Evolutionary conservation across 1,140 invertebrate species (phyloP).

Genomic region (Platorchestia sp.): DNA sequence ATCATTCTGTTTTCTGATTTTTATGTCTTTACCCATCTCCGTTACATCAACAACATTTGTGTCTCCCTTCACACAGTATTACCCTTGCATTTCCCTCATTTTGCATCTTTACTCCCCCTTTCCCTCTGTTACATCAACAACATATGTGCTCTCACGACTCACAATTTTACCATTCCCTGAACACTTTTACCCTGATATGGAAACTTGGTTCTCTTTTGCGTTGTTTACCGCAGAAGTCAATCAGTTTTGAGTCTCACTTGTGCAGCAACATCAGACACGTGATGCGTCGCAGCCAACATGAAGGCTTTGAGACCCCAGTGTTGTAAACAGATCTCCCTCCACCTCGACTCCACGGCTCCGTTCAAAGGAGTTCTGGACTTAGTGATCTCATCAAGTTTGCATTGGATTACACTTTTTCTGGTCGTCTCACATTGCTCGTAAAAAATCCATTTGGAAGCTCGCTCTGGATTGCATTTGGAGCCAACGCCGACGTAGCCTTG

Average conservation of each 20-base stretch:
- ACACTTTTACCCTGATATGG: too few relatives aligned
- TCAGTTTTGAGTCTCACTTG: neutral
- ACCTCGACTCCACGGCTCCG: neutral
- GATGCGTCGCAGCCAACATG: neutral
- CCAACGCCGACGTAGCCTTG: neutral
- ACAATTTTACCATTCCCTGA: too few relatives aligned
- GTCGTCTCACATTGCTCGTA: neutral
- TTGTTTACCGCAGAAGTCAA: neutral
- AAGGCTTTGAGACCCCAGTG: neutral
- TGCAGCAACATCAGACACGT: neutral
- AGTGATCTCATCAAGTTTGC: neutral
- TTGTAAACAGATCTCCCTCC: neutral
- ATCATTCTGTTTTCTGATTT: too few relatives aligned
- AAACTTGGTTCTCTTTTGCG: neutral
- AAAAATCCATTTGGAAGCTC: neutral
- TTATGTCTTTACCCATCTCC: too few relatives aligned
- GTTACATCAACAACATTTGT: too few relatives aligned
- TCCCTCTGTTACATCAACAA: too few relatives aligned
- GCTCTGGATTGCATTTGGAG: neutral
- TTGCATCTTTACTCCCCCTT: too few relatives aligned
- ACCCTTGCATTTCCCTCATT: too few relatives aligned
- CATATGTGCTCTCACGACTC: too few relatives aligned
- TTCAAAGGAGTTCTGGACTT: neutral
- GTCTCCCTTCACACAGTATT: too few relatives aligned
- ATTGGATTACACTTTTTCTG: neutral